Evolutionary conservation across 53 echinoderm and acorn worm genomes (phyloP), one percentile per base, ranked within the genome.

Genomic region (Echinometra lucunter): DNA sequence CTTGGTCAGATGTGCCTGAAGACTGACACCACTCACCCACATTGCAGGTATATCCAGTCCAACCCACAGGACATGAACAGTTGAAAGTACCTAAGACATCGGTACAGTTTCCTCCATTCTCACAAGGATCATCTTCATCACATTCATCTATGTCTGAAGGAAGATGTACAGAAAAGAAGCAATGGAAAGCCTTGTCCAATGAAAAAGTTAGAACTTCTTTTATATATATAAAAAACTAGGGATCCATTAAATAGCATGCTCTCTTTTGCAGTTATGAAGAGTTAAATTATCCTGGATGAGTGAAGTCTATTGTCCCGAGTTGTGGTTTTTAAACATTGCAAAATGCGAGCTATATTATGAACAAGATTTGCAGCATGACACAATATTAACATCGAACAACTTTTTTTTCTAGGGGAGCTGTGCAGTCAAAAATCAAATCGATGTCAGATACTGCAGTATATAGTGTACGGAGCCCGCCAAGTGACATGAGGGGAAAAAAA

Each of bases 131-230:
- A 19, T 38, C 8, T 25, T 85, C 49, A 8, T 49, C 49, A 49
- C 87, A 85, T 85, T 85, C 87, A 16, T 85, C 87, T 27, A 85
- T 27, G 45, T 85, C 87, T 85, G 45, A n/a, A n/a, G n/a, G 12
- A 45, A 5, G 49, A 42, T 45, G 1, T 19, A 85, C 6, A 85
- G 27, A 15, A 19, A 25, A 35, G 74, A 72, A 30, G 8, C 28
- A 27, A 27, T 66, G 1, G 6, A 25, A n/a, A 66, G 6, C 21
- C 27, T 66, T 66, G 23, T 66, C 53, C n/a, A n/a, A n/a, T n/a
- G n/a, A n/a, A n/a, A n/a, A n/a, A n/a, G n/a, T n/a, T n/a, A n/a
- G n/a, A n/a, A n/a, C n/a, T n/a, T n/a, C n/a, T n/a, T n/a, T n/a
- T n/a, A n/a, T n/a, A n/a, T n/a, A n/a, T n/a, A n/a, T n/a, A n/a